Evolutionary conservation across 2,888 invertebrate genomes (phyloP), one percentile per base, ranked within the genome.

Genomic region (Eilema sororculum): DNA sequence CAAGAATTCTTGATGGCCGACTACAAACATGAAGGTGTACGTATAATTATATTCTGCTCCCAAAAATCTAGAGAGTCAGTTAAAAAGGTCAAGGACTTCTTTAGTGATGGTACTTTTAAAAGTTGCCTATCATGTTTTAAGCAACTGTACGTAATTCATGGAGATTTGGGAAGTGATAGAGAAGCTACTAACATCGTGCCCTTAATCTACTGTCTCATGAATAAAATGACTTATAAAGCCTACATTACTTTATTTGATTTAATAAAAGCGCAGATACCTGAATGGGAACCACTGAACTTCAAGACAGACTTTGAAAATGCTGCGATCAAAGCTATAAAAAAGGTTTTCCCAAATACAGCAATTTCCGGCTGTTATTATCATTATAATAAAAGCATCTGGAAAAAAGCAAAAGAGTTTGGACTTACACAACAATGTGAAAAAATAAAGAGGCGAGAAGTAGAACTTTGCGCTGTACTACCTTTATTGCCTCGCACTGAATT

Each of bases 241-340:
- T 69, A 69, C 30, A 52, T 56, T 46, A 65, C 52, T 30, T 33
- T 69, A 69, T 69, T 69, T 25, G 60, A 61, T 8, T 37, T 70
- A 56, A 70, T 70, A 61, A 70, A 70, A n/a, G n/a, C n/a, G n/a
- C n/a, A 65, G 65, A 41, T 41, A 41, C 41, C 41, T 41, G 41
- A 41, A 4, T 41, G 16, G 16, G 16, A 41, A 66, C 66, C 70
- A 61, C n/a, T 66, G 22, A 61, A 66, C 46, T 69, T 65, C 24
- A 65, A 69, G n/a, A 65, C 65, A 60, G 69, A 69, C 62, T 67
- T 62, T 57, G 70, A 63, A 62, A 66, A 57, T 67, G 67, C 70
- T 57, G 67, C 67, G 33, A 70, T 67, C 30, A 70, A 71, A 63
- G 71, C 71, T 64, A 63, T 71, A 67, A 71, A 67, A 71, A 67